phyloP scores from a whole-genome alignment of 2,888 invertebrate genomes.

The Scotopteryx bipunctaria region DNA sequence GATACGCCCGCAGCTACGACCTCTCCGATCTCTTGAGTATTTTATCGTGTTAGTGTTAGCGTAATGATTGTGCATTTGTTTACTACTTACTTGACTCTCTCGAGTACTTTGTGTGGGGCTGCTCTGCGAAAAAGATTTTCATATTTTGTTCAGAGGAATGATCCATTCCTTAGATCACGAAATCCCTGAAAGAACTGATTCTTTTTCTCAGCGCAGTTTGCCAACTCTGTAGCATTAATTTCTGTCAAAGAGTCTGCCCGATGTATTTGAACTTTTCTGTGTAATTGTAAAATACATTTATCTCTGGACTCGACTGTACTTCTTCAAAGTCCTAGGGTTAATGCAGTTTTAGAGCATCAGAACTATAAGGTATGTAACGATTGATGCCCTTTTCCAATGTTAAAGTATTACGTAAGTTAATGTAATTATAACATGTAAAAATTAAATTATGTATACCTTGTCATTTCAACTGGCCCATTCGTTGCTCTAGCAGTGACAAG shows the following conservation, averaged over 20 bases:
- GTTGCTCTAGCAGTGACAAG: conserved; percentile 17
- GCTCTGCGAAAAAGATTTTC: conserved; percentile 13
- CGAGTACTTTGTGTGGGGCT: conserved; percentile 16
- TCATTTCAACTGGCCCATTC: conserved; percentile 18
- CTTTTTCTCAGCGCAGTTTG: conserved; percentile 17
- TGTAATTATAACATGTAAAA: conserved; percentile 25
- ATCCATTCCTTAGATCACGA: not conserved
- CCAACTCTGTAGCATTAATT: conserved; percentile 4
- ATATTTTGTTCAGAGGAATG: conserved; percentile 8
- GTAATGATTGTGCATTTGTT: conserved; percentile 52
- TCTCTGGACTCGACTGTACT: conserved; percentile 22
- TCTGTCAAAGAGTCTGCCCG: not conserved
- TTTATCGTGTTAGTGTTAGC: conserved; percentile 75
- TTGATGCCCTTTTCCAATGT: conserved; percentile 22
- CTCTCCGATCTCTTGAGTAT: conserved; percentile 31
- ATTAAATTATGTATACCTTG: conserved; percentile 28
- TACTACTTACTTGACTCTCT: conserved; percentile 49
- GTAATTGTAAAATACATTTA: conserved; percentile 13
- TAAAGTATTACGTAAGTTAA: conserved; percentile 23
- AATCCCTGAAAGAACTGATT: conserved; percentile 14
- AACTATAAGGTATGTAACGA: conserved; percentile 5
- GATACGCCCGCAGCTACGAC: conserved; percentile 24
- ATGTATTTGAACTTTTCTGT: conserved; percentile 5
- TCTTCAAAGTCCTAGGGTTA: conserved; percentile 19
- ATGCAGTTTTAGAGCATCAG: conserved; percentile 8